Evolutionary conservation across 2,113 vertebrate species (phyloP).

Genomic region (Rousettus leschenaultii): DNA sequence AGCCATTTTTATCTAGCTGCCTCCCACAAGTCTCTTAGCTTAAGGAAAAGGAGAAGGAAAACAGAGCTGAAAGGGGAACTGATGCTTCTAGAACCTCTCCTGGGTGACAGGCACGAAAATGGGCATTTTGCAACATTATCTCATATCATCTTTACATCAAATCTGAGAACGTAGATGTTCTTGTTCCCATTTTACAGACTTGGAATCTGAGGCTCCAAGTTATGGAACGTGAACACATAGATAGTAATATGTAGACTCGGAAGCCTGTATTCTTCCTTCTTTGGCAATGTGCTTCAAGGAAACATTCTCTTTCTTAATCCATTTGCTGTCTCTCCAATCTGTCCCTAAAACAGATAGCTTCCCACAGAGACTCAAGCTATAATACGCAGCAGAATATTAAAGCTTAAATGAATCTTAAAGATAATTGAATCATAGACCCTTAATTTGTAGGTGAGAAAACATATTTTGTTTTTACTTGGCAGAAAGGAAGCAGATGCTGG

Average conservation of each 20-base stretch:
- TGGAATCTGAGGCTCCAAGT: not conserved
- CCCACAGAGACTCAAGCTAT: not conserved
- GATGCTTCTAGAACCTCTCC: not conserved
- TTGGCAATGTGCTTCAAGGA: not conserved
- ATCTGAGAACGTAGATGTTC: not conserved
- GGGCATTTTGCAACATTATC: not conserved
- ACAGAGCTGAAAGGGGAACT: not conserved
- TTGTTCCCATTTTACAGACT: not conserved
- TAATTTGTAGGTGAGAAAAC: not conserved
- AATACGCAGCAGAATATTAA: not conserved
- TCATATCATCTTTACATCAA: not conserved
- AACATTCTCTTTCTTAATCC: not conserved
- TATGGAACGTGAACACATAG: not conserved
- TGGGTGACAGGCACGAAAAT: not conserved
- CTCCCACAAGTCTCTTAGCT: not conserved
- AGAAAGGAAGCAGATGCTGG: not conserved
- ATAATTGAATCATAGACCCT: not conserved
- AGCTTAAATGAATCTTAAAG: not conserved
- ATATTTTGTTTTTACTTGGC: not conserved
- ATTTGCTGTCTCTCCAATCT: not conserved
- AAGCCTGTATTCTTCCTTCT: not conserved
- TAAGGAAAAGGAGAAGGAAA: not conserved
- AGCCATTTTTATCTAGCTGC: conserved; percentile 18
- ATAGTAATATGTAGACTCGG: not conserved
- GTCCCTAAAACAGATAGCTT: not conserved